phyloP scores from a whole-genome alignment of 2,888 invertebrate genomes.

The Drosophila hamatofila region DNA sequence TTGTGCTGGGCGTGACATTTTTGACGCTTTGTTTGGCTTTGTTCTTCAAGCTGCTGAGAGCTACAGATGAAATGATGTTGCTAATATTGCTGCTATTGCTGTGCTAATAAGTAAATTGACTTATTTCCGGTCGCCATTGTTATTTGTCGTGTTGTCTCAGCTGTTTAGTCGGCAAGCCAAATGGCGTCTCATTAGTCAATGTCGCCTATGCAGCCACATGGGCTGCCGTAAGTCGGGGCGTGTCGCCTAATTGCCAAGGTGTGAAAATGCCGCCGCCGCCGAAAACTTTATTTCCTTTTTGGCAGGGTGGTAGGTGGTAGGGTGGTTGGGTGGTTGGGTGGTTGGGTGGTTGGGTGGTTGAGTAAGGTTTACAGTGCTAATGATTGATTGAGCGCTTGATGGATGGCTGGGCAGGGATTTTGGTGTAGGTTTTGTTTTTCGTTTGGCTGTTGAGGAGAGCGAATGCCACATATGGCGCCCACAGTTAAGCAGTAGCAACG shows the following conservation, averaged over 20 bases:
- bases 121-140: conserved; percentile 71
- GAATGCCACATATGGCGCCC: conserved; percentile 35
- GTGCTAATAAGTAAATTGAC: conserved; percentile 77
- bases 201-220: conserved; percentile 69
- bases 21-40: conserved; percentile 62
- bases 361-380: conserved; percentile 62
- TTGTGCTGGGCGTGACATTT: no score
- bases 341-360: conserved; percentile 2
- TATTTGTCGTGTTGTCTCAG: conserved; percentile 65
- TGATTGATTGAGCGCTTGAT: conserved; percentile 77
- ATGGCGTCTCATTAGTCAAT: conserved; percentile 80
- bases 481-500: conserved; percentile 6
- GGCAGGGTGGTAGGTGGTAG: neutral
- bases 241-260: conserved; percentile 73
- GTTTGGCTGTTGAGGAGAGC: conserved; percentile 10
- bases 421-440: neutral
- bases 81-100: neutral
- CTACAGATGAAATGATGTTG: conserved; percentile 2
- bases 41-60: conserved; percentile 41
- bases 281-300: neutral
- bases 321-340: conserved; percentile 7
- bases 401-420: conserved; percentile 56
- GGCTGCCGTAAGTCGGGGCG: conserved; percentile 30
- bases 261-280: conserved; percentile 56
- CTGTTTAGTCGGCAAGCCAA: conserved; percentile 65